Conservation (phyloP, 2,888 invertebrate genomes). For the Meiosimyza decipiens region DNA sequence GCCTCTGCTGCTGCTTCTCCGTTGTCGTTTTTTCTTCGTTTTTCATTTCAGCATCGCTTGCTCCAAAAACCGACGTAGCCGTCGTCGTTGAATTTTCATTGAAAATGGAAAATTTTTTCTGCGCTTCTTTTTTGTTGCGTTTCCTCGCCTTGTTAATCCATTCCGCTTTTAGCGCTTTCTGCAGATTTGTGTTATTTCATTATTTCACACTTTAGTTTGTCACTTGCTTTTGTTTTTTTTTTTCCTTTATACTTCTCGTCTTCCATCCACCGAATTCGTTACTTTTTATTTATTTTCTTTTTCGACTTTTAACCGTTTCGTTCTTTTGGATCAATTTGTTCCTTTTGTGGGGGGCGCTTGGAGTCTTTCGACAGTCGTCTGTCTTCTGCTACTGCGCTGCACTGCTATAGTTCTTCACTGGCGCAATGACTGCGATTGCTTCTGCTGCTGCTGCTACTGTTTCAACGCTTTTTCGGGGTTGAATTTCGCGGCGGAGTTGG, state of each 20-base stretch:
- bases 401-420: slow-evolving; percentile 13
- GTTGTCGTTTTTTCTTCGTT: slow-evolving; percentile 32
- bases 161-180: slow-evolving; percentile 8
- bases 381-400: slow-evolving; percentile 27
- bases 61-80: slow-evolving; percentile 29
- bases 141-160: slow-evolving; percentile 21
- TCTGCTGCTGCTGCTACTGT: not conserved
- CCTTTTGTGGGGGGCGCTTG: no score
- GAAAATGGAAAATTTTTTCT: slow-evolving; percentile 53
- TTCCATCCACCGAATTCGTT: not conserved
- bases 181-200: not conserved
- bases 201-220: slow-evolving; percentile 30
- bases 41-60: slow-evolving; percentile 37
- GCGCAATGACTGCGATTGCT: slow-evolving; percentile 16
- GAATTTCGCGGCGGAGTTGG: slow-evolving; percentile 13
- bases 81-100: slow-evolving; percentile 45
- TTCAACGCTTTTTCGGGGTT: slow-evolving; percentile 20
- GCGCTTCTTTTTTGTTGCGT: slow-evolving; percentile 39
- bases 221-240: slow-evolving; percentile 38
- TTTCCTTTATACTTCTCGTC: slow-evolving; percentile 17
- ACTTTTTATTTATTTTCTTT: slow-evolving; percentile 30
- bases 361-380: slow-evolving; percentile 21
- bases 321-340: not conserved
- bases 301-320: not conserved
- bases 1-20: no score